Conservation (phyloP, 2,888 invertebrate species). For the Plemyria rubiginata region DNA sequence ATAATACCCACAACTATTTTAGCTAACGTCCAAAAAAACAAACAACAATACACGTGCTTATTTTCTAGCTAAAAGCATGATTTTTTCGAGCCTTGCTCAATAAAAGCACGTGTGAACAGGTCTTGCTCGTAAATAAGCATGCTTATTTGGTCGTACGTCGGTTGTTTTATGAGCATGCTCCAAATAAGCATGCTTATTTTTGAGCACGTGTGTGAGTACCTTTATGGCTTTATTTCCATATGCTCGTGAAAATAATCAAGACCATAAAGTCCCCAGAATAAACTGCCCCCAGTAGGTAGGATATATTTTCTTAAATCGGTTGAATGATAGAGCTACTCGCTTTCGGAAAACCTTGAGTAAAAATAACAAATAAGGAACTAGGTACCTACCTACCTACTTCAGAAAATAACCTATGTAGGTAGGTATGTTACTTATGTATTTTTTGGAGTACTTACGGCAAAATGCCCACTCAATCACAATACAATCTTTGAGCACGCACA, state of each 20-base stretch:
- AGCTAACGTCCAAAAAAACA: no score
- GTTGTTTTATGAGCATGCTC: no score
- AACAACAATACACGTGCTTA: no score
- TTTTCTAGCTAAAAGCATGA: no score
- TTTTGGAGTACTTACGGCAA: slow-evolving; percentile 19
- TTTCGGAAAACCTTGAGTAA: background rate
- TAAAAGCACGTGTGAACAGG: no score
- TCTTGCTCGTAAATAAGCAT: no score
- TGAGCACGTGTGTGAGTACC: no score
- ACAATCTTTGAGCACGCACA: slow-evolving; percentile 54
- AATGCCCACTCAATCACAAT: slow-evolving; percentile 30
- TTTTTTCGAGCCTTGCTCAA: no score
- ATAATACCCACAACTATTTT: slow-evolving; percentile 1
- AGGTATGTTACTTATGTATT: background rate
- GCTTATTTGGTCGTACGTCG: no score
- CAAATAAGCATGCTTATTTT: no score
- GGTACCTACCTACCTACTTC: background rate
- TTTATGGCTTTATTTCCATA: background rate
- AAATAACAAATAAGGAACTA: background rate
- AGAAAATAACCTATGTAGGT: background rate
- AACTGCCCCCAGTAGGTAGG: background rate
- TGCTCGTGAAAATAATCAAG: background rate
- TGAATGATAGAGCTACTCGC: background rate
- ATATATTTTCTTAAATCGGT: background rate
- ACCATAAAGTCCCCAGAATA: background rate